Conservation (phyloP, 2,888 invertebrate genomes). For the Adela reaumurella region DNA sequence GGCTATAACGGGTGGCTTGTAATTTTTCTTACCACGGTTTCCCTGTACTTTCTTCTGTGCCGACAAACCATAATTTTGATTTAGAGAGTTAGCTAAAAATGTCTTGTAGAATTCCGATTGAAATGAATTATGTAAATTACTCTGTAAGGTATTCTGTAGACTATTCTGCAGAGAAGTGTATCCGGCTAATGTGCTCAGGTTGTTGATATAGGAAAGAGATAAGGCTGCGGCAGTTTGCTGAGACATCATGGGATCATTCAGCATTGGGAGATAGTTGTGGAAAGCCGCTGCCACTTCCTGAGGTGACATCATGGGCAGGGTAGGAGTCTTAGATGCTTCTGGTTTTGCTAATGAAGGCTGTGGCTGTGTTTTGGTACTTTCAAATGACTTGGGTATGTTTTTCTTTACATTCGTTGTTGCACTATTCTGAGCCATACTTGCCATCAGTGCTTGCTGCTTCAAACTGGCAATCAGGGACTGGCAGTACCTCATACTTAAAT, state of each 20-base stretch:
- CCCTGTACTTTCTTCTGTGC: background rate
- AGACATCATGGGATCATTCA: constrained; percentile 31
- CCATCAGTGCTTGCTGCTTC: constrained; percentile 50
- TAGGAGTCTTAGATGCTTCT: constrained; percentile 14
- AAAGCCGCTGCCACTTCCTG: constrained; percentile 38
- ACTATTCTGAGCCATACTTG: constrained; percentile 28
- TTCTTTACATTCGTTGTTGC: background rate
- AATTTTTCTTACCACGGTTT: background rate
- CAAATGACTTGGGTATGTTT: background rate
- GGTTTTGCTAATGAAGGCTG: background rate
- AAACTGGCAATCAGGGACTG: constrained; percentile 58
- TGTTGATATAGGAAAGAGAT: constrained; percentile 33
- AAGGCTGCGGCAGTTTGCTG: constrained; percentile 40
- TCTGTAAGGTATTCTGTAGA: constrained; percentile 26
- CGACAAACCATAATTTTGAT: background rate
- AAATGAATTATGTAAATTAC: constrained; percentile 21
- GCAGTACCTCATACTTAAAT: constrained; percentile 68
- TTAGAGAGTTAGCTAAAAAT: constrained; percentile 20
- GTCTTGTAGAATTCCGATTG: constrained; percentile 46
- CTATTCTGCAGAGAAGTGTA: constrained; percentile 29
- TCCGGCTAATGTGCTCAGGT: constrained; percentile 33
- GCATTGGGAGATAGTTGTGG: constrained; percentile 35
- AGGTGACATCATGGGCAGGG: constrained; percentile 31
- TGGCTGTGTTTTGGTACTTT: background rate
- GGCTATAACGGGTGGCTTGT: background rate